These are phyloP conservation scores for Coregonus sp. DNA, from an alignment of 2,797 vertebrate genomes.

Conservation along the genomic window DNA sequence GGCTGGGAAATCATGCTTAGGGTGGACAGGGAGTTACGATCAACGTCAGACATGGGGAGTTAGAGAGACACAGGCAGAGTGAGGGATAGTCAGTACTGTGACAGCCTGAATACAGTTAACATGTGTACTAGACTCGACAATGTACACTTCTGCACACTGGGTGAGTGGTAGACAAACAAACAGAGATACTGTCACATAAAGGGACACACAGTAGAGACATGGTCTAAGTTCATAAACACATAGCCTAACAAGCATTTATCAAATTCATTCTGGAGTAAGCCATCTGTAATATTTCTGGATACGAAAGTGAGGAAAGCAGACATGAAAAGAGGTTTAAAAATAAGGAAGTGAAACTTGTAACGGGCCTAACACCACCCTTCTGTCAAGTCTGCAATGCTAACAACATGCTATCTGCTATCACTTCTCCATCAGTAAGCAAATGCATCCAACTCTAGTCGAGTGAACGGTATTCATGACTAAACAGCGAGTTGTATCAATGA, in stretches of 20 bases:
- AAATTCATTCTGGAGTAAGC: not conserved
- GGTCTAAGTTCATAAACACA: not conserved
- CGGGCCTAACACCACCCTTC: constrained; percentile 8
- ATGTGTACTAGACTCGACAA: not conserved
- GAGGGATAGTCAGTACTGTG: not conserved
- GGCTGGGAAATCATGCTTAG: not conserved
- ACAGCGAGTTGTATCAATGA: not conserved
- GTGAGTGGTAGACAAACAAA: not conserved
- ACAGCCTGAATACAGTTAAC: not conserved
- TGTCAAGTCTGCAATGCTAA: not conserved
- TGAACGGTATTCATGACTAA: not conserved
- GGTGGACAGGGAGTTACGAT: not conserved
- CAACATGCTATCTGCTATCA: not conserved
- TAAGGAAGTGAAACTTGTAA: constrained; percentile 42
- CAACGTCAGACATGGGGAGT: not conserved
- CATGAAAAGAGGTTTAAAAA: not conserved
- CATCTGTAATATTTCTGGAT: not conserved
- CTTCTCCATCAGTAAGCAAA: not conserved
- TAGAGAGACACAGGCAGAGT: not conserved
- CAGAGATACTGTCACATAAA: not conserved
- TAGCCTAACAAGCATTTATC: not conserved
- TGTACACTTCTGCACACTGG: not conserved
- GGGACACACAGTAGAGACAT: not conserved
- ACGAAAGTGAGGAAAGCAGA: not conserved
- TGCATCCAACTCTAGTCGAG: not conserved